A percentile compares a stretch with the other conserved stretches of the same genome.
Conservation (phyloP, 2,113 vertebrate genomes). For the Danio rerio region GRCz12tu NC_133180.1:15447501-15448000, state of each 20-base stretch:
- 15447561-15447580: constrained; percentile 42
- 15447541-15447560: constrained; percentile 21
- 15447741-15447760: constrained; percentile 33
- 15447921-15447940: constrained; percentile 30
- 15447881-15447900: constrained; percentile 12
- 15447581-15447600: constrained; percentile 19
- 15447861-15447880: constrained; percentile 32
- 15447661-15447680: constrained; percentile 1
- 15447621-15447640: neutral
- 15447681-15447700: constrained; percentile 30
- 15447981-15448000: neutral
- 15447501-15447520: constrained; percentile 15
- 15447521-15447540: constrained; percentile 9
- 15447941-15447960: constrained; percentile 17
- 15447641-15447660: neutral
- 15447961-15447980: constrained; percentile 6
- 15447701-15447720: constrained; percentile 45
- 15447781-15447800: constrained; percentile 6
- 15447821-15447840: constrained; percentile 14
- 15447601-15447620: constrained; percentile 25
- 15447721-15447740: constrained; percentile 49
- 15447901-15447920: neutral
- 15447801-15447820: neutral
- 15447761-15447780: constrained; percentile 27
- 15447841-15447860: neutral